Percentiles rank a stretch among this genome's conserved stretches.
Evolutionary conservation across 2,888 invertebrate genomes (phyloP).

Genomic region (Lasioglossum oenotherae): DNA sequence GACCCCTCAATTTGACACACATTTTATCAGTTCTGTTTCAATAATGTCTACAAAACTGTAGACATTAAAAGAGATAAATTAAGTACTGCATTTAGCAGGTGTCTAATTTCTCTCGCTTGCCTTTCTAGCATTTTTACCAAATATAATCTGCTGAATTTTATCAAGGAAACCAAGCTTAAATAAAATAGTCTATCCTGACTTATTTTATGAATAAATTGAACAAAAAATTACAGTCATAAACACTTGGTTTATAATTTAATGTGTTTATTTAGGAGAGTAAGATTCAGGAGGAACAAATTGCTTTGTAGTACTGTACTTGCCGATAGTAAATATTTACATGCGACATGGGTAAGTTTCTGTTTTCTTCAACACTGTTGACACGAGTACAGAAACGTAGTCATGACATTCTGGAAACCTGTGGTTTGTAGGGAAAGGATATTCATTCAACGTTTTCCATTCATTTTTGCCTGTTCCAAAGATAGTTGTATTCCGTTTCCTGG

Average conservation of each 20-base stretch:
- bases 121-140: no score
- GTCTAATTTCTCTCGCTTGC: no score
- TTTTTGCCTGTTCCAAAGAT: not conserved
- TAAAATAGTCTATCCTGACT: no score
- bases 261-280: not conserved
- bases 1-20: not conserved
- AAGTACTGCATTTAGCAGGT: no score
- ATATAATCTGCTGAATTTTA: no score
- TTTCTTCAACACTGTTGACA: not conserved
- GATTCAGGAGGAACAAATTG: not conserved
- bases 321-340: not conserved
- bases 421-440: not conserved
- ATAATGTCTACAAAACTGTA: no score
- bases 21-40: not conserved
- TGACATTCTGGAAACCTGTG: not conserved
- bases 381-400: not conserved
- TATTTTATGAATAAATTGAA: not conserved
- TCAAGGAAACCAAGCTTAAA: no score
- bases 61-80: no score
- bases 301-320: not conserved
- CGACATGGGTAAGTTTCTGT: not conserved
- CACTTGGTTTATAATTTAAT: not conserved
- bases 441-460: not conserved
- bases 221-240: not conserved
- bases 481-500: not conserved